A percentile compares a stretch with the other conserved stretches of the same genome.
These are phyloP conservation scores for Festucalex cinctus DNA, from an alignment of 2,113 vertebrate species.

Conservation along the genomic window DNA sequence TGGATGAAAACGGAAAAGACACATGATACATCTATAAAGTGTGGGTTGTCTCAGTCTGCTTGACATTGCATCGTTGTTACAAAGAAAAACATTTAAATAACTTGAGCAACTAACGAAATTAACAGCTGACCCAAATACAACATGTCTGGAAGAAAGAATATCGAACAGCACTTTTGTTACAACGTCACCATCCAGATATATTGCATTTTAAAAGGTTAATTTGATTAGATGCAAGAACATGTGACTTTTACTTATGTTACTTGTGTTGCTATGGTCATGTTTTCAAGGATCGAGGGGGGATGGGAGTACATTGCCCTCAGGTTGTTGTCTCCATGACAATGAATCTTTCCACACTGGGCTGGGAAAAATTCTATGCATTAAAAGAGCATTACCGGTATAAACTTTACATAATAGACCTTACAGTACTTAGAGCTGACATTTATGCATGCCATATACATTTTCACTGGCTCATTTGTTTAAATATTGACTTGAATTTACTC, in stretches of 20 bases:
- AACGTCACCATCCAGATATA: not conserved
- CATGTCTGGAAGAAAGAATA: not conserved
- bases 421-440: not conserved
- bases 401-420: not conserved
- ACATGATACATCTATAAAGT: not conserved
- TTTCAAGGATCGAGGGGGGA: not conserved
- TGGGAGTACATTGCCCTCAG: constrained; percentile 1
- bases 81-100: not conserved
- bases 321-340: constrained; percentile 22
- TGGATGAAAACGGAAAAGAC: not conserved
- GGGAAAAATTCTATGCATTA: constrained; percentile 8
- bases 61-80: not conserved
- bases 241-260: constrained; percentile 18
- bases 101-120: too few species aligned
- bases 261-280: constrained; percentile 31
- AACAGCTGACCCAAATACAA: not conserved
- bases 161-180: not conserved
- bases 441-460: constrained; percentile 31
- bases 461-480: constrained; percentile 28
- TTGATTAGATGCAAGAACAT: constrained; percentile 30
- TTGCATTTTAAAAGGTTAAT: constrained; percentile 47
- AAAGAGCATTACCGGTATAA: constrained; percentile 8
- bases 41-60: not conserved
- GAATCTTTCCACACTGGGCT: not conserved
- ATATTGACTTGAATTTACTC: not conserved